Evolutionary conservation across 2,888 invertebrate genomes (phyloP).

Genomic region (Keiferia lycopersicella): DNA sequence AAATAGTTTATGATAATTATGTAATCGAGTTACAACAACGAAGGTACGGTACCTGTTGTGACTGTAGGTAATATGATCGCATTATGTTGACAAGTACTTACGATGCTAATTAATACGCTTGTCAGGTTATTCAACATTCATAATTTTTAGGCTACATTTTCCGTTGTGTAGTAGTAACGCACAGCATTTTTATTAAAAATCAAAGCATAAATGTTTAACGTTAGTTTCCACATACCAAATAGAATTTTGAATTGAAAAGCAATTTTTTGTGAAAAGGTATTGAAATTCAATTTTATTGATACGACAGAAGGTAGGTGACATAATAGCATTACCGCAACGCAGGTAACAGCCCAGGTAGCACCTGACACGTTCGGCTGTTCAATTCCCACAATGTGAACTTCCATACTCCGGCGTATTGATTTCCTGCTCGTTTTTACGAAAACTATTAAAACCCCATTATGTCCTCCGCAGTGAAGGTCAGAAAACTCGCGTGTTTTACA

Average conservation of each 20-base stretch:
- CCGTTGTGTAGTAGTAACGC: too few relatives aligned
- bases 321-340: slow-evolving; percentile 61
- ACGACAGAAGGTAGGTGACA: slow-evolving; percentile 33
- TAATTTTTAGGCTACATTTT: not conserved
- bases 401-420: slow-evolving; percentile 13
- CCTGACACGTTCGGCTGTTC: slow-evolving; percentile 61
- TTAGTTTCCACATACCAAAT: not conserved
- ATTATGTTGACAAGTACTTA: not conserved
- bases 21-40: slow-evolving; percentile 7
- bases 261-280: not conserved
- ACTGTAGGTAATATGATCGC: too few relatives aligned
- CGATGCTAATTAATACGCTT: not conserved
- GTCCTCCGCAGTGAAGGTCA: not conserved
- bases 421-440: slow-evolving; percentile 18
- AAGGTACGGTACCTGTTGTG: not conserved
- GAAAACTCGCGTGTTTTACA: not conserved
- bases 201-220: too few relatives aligned
- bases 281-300: slow-evolving; percentile 19
- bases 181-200: too few relatives aligned
- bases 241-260: not conserved
- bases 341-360: slow-evolving; percentile 64
- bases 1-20: slow-evolving; percentile 10
- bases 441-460: slow-evolving; percentile 1
- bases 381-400: slow-evolving; percentile 40
- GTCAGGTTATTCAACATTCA: not conserved